Conservation (phyloP, 2,888 invertebrate genomes). For the Diaperis boleti region DNA sequence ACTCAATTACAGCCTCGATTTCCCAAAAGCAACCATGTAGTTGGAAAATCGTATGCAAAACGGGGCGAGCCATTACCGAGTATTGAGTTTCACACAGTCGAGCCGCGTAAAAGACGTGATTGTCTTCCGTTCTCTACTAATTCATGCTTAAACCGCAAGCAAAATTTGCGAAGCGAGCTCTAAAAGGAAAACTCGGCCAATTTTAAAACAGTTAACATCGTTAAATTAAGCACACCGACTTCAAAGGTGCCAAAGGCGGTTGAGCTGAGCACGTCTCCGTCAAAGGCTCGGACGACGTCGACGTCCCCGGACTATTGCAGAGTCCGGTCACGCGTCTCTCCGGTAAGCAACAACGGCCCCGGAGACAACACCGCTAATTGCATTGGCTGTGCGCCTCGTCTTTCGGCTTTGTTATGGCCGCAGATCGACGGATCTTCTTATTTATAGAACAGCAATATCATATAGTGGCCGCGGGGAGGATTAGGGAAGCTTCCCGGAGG, state of each 20-base stretch:
- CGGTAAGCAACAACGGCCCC: constrained; percentile 65
- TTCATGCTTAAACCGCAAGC: constrained; percentile 44
- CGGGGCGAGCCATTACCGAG: constrained; percentile 11
- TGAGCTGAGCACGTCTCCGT: constrained; percentile 57
- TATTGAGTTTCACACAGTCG: constrained; percentile 16
- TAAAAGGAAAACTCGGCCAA: constrained; percentile 52
- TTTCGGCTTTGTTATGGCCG: constrained; percentile 54
- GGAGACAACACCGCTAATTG: constrained; percentile 65
- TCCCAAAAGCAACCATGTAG: constrained; percentile 4
- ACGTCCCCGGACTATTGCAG: constrained; percentile 42
- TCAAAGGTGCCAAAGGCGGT: constrained; percentile 60
- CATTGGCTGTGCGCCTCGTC: constrained; percentile 59
- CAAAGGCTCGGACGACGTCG: constrained; percentile 51
- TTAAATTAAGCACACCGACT: constrained; percentile 64
- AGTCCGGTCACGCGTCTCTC: constrained; percentile 62
- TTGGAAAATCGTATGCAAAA: constrained; percentile 1
- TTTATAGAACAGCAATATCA: constrained; percentile 34
- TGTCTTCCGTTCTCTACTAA: constrained; percentile 46
- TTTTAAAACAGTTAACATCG: constrained; percentile 61
- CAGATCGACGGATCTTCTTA: constrained; percentile 51
- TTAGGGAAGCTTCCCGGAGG: not conserved
- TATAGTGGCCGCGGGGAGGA: no score
- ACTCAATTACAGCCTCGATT: not conserved
- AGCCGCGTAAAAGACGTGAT: constrained; percentile 38
- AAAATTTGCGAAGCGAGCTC: constrained; percentile 28